Evolutionary conservation across 2,888 invertebrate genomes (phyloP).

Genomic region (Cephus runcator): DNA sequence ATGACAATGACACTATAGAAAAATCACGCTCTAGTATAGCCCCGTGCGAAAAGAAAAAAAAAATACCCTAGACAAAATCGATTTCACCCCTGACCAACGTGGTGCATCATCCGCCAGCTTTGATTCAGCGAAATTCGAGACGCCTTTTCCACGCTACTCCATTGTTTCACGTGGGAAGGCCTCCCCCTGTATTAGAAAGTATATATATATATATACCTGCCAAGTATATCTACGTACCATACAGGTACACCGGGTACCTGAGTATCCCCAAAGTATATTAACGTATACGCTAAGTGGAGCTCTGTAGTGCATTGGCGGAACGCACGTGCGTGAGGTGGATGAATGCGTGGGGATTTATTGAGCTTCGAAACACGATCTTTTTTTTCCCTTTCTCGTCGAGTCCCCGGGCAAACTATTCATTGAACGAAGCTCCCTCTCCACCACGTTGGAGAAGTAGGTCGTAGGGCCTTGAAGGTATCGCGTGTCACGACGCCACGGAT

Average conservation of each 20-base stretch:
- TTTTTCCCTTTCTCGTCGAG: neutral
- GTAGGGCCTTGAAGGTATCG: too few relatives aligned
- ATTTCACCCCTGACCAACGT: conserved; percentile 37
- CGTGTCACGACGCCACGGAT: too few relatives aligned
- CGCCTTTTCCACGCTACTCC: conserved; percentile 59
- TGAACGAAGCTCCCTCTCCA: neutral
- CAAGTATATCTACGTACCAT: neutral
- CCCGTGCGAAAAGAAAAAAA: neutral
- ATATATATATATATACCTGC: neutral
- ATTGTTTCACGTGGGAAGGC: conserved; percentile 56
- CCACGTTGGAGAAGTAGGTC: neutral
- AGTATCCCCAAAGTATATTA: too few relatives aligned
- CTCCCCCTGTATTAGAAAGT: neutral
- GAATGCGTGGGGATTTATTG: conserved; percentile 11
- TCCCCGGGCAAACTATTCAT: neutral
- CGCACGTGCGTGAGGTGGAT: conserved; percentile 15
- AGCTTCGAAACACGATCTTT: conserved; percentile 16
- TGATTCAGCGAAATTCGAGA: conserved; percentile 66
- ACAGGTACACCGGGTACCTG: too few relatives aligned
- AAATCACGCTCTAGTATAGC: conserved; percentile 48
- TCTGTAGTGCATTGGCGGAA: neutral
- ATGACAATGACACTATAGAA: conserved; percentile 60
- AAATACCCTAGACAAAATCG: conserved; percentile 52
- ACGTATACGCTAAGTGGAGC: conserved; percentile 1
- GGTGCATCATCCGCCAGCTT: conserved; percentile 43